Evolutionary conservation across 2,113 vertebrate species (phyloP), one percentile per base, ranked within the genome.

Genomic region (Scopus umbretta): DNA sequence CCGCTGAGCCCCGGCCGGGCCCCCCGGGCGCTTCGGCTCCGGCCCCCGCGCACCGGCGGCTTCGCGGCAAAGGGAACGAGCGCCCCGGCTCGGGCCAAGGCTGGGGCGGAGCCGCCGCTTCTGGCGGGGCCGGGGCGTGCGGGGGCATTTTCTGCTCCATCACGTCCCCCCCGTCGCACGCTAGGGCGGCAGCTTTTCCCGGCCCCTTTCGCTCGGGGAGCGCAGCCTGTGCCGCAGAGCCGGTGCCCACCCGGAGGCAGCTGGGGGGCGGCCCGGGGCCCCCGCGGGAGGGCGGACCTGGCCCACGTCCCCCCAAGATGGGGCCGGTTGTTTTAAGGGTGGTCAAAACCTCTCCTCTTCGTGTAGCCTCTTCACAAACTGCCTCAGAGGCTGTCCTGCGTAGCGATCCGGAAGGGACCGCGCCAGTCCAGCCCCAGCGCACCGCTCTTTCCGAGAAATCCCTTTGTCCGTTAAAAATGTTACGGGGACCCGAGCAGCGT

Each of bases 291-390:
- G 58, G 30, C 25, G 15, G 20, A 36, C 47, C n/a, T 6, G 23
- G 2, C 61, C 71, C 61, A 29, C 1, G 0, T 1, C 26, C 45
- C 7, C 16, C 8, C 1, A 11, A 0, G 9, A 0, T 0, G 38
- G 32, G 26, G 38, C 26, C 16, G 38, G 8, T 8, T 10, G 18
- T 17, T n/a, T 5, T 14, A 27, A 36, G 34, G 16, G 42, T n/a
- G 38, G 34, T 10, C 5, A 36, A 7, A 10, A 8, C 18, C 38
- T 21, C 40, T 34, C 38, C 34, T 5, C 61, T 30, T 16, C 1
- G 0, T 16, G 0, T 1, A 5, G 10, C 15, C 25, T 42, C 62
- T 22, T 6, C 3, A 11, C 34, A 8, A 42, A 16, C 8, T 3
- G 19, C 40, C 47, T 19, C 1, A 12, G 23, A 19, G 40, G 49